Base-by-base conservation (phyloP, 2,888 invertebrate species). In the Epistrophe grossulariae region DNA sequence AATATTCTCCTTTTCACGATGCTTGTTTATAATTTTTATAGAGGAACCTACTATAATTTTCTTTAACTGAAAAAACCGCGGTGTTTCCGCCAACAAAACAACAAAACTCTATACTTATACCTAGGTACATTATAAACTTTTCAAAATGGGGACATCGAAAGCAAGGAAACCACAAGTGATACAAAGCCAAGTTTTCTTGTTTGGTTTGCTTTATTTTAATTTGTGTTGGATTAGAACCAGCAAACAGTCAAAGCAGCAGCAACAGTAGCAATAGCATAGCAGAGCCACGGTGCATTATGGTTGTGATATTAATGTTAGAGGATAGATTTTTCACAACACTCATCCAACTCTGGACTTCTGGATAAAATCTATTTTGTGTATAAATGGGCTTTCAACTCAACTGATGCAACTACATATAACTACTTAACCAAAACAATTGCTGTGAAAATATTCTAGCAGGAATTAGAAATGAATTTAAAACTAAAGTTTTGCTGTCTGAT, bases 401-500 rank as follows among this genome's bases (percentile, higher is more conserved):
- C 52, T 45, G 24, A 24, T 24, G 2, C 17, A 64, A 64, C 60
- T 17, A 28, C 24, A 7, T 35, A 35, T n/a, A n/a, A n/a, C 8
- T 24, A 8, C 48, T 15, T n/a, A 70, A 52, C 50, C 50, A 40
- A 59, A 50, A 40, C 52, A 59, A 28, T n/a, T 66, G 50, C 62
- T 50, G 45, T 45, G 38, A 76, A 72, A 24, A 24, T 24, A 84
- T 84, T 68, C 66, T n/a, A 64, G 60, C 70, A 76, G 74, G 70
- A 84, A 84, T 70, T 79, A 71, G 71, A 79, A 79, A 76, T 76
- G 74, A 80, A 73, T 84, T 84, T 77, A 72, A 64, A 76, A 60
- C 6, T 40, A 19, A 43, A 66, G n/a, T 35, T 50, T 60, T 77
- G 71, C 60, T 76, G 59, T 72, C 50, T 62, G 40, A 45, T 7